Evolutionary conservation across 2,797 vertebrate genomes (phyloP).

Genomic region (Spinus olivaceus): DNA sequence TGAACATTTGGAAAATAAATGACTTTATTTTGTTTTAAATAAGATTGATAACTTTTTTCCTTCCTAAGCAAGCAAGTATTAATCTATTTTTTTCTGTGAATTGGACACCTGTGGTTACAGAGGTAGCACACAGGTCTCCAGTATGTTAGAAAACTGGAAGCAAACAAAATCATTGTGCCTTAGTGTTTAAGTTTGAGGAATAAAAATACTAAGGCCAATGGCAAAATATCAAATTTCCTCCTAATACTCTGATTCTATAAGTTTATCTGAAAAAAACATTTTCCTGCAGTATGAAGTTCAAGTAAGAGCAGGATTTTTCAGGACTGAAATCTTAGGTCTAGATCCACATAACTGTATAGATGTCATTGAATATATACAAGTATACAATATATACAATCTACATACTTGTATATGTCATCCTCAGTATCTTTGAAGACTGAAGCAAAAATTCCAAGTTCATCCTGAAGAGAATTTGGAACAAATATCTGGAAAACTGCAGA

Average conservation of each 20-base stretch:
- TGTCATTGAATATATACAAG: not conserved
- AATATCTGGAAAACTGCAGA: not conserved
- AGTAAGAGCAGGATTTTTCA: not conserved
- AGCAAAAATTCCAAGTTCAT: not conserved
- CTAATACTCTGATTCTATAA: not conserved
- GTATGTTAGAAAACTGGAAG: not conserved
- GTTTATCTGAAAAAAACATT: not conserved
- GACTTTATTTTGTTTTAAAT: not conserved
- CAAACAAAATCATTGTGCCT: not conserved
- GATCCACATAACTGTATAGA: not conserved
- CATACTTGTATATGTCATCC: not conserved
- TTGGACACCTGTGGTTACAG: not conserved
- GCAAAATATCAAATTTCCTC: not conserved
- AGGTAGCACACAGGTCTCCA: not conserved
- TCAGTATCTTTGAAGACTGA: fast-evolving
- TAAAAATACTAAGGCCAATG: not conserved
- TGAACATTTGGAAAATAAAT: not conserved
- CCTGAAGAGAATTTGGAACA: not conserved
- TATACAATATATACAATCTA: too few species aligned
- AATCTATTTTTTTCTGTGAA: not conserved
- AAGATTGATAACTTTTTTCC: not conserved
- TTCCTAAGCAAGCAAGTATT: not conserved
- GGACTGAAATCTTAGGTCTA: not conserved
- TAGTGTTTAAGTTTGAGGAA: not conserved
- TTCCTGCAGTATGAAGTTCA: not conserved